Conservation (phyloP, 2,113 vertebrate genomes). For the Oceanodroma tethys region DNA sequence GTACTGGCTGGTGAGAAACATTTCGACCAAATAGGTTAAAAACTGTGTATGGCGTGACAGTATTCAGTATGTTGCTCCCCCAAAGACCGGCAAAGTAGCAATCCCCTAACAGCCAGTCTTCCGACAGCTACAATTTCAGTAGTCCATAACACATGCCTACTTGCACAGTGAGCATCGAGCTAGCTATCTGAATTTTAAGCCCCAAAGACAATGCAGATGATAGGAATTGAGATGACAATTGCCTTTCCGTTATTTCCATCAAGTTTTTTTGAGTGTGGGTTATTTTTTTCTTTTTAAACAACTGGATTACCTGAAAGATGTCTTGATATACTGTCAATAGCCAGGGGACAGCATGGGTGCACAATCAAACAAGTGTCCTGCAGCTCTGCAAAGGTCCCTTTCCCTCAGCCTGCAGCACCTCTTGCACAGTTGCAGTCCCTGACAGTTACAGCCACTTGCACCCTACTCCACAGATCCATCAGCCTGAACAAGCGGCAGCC, state of each 20-base stretch:
- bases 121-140: neutral
- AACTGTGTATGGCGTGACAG: neutral
- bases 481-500: neutral
- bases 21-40: neutral
- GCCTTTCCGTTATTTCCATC: neutral
- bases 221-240: neutral
- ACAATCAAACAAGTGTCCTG: neutral
- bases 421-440: neutral
- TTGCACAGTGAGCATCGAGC: neutral
- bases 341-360: neutral
- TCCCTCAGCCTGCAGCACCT: neutral
- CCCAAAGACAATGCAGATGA: neutral
- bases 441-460: neutral
- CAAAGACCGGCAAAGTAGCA: neutral
- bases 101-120: neutral
- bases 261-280: neutral
- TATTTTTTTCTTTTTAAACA: neutral
- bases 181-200: neutral
- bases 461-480: neutral
- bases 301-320: neutral
- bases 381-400: neutral
- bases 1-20: neutral
- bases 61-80: neutral
- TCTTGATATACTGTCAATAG: neutral
- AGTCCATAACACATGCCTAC: neutral